Percentiles rank a stretch among this genome's conserved stretches.
phyloP scores from a whole-genome alignment of 2,797 vertebrate genomes.

The Apogon talboti region DNA sequence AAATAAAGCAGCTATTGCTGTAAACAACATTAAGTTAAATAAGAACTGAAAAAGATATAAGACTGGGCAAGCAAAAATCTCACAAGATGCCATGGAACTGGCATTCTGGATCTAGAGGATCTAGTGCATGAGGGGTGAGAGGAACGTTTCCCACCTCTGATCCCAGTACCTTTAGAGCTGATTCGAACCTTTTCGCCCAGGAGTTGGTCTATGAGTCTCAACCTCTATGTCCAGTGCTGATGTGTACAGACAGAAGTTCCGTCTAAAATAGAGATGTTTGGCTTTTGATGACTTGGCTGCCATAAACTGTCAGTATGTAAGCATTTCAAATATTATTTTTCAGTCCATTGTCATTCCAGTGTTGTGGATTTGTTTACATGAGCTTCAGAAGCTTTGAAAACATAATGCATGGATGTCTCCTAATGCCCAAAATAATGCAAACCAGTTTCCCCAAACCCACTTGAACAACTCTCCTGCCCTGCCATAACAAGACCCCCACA shows the following conservation, averaged over 20 bases:
- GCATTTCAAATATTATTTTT: conserved; percentile 27
- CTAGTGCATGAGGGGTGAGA: conserved; percentile 35
- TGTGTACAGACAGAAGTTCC: conserved; percentile 28
- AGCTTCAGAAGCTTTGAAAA: conserved; percentile 33
- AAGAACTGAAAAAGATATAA: conserved; percentile 44
- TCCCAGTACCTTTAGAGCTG: conserved; percentile 37
- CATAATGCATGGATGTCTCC: conserved; percentile 4
- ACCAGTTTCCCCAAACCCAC: conserved; percentile 13
- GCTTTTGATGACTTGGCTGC: conserved; percentile 20
- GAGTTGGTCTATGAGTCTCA: conserved; percentile 14
- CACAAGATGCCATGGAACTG: conserved; percentile 26
- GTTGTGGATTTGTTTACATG: conserved; percentile 55
- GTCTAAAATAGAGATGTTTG: conserved; percentile 20
- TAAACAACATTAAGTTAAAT: conserved; percentile 68
- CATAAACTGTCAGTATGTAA: conserved; percentile 15
- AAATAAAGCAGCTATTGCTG: conserved; percentile 66
- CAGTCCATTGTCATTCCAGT: conserved; percentile 65
- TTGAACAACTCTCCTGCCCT: conserved; percentile 16
- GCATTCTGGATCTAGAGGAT: conserved; percentile 32
- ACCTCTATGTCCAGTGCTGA: conserved; percentile 24
- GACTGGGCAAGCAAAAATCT: conserved; percentile 25
- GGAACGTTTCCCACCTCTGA: conserved; percentile 18
- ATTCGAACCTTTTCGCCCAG: conserved; percentile 23
- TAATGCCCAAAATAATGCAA: conserved; percentile 58
- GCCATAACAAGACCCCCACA: conserved; percentile 15